Evolutionary conservation across 2,797 vertebrate genomes (phyloP), one percentile per base, ranked within the genome.

Genomic region (Poeciliopsis turneri): DNA sequence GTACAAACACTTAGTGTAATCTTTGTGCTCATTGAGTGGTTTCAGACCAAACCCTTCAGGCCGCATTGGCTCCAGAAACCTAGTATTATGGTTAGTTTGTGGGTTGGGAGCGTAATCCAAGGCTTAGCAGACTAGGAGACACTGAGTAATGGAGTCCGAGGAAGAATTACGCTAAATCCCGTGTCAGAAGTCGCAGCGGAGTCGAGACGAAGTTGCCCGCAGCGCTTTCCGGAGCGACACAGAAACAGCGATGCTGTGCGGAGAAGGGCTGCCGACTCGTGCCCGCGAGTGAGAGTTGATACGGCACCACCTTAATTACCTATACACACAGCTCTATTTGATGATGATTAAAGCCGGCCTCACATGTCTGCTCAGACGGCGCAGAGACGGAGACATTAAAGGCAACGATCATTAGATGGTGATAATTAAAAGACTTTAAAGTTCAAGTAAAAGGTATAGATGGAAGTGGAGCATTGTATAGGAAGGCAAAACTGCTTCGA

Each of bases 251-350:
- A 68, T 64, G 87, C 82, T 84, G 89, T 79, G 80, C 1, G 8
- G 23, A 53, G 51, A 83, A 81, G 86, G 80, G 85, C 77, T 83
- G 82, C 84, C 66, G 77, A 80, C 86, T 93, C 80, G 87, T 87
- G 84, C 88, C 85, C 91, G 79, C 66, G 79, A 93, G 90, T 89
- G 91, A 89, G 90, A 95, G 93, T 92, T 92, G 72, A 91, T 92
- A 93, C 87, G 94, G 93, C 94, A 93, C 92, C 90, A 87, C 68
- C 78, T 84, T 95, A 95, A 95, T 94, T 95, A 94, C 92, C 92
- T 80, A 84, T 90, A 92, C 90, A 93, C 92, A 92, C 89, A 90
- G 88, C 86, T 90, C 89, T 92, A 91, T 95, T 93, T 93, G 93
- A 93, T 90, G 89, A 92, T 92, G 93, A 94, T 94, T 93, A 94